A percentile compares a stretch with the other conserved stretches of the same genome.
phyloP scores from a whole-genome alignment of 2,113 vertebrate species.

The Collichthys lucidus region DNA sequence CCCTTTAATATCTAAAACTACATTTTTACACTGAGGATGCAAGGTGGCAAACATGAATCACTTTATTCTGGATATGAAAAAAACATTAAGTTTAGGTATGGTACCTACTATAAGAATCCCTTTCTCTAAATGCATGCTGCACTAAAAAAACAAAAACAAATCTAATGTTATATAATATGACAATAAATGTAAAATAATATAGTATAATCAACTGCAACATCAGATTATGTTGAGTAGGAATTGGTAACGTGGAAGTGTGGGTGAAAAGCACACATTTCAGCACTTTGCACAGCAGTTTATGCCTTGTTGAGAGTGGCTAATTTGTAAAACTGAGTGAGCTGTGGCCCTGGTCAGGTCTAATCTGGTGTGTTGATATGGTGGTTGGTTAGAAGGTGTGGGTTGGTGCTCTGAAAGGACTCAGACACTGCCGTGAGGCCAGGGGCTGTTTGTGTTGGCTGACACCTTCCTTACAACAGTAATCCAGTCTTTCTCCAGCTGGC shows the following conservation, averaged over 20 bases:
- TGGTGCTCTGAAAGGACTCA: constrained; percentile 66
- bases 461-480: constrained; percentile 80
- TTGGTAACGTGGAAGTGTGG: background rate
- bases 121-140: background rate
- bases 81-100: background rate
- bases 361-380: constrained; percentile 23
- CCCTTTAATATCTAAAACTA: background rate
- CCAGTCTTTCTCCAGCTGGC: constrained; percentile 77
- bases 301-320: background rate
- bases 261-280: background rate
- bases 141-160: background rate
- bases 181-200: background rate
- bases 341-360: constrained; percentile 8
- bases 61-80: background rate
- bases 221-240: background rate
- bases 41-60: background rate
- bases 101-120: background rate
- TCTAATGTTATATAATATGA: too few species aligned
- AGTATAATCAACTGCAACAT: background rate
- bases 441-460: constrained; percentile 81
- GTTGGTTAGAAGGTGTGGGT: constrained; percentile 36
- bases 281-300: background rate
- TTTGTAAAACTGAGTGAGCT: background rate
- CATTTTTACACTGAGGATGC: background rate
- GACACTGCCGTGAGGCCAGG: constrained; percentile 63